Conservation (phyloP, 2,113 vertebrate species). For the Callorhinus ursinus region DNA sequence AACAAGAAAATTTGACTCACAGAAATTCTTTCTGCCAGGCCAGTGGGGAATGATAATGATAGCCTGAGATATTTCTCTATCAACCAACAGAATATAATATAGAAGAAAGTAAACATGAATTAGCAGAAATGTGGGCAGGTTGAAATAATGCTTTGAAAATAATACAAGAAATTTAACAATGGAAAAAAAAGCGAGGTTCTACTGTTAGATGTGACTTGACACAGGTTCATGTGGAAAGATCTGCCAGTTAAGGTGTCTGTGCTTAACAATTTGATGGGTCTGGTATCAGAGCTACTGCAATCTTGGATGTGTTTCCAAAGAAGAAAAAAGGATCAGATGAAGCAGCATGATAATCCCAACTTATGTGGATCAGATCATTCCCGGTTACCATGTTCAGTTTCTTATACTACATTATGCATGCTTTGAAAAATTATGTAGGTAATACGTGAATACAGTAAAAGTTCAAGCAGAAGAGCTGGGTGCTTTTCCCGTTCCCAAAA, state of each 20-base stretch:
- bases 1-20: background rate
- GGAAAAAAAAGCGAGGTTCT: background rate
- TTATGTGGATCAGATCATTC: background rate
- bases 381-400: background rate
- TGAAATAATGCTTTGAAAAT: slow-evolving; percentile 12
- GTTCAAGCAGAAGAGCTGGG: background rate
- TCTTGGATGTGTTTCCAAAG: background rate
- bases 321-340: background rate
- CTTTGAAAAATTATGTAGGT: background rate
- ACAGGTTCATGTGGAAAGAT: background rate
- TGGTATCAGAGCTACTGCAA: background rate
- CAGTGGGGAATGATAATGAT: background rate
- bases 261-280: background rate
- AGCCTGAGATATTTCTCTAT: background rate
- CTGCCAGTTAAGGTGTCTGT: background rate
- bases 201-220: background rate
- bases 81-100: background rate
- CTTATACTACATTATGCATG: background rate
- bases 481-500: background rate
- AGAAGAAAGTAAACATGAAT: background rate
- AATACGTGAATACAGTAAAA: background rate
- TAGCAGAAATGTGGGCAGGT: background rate
- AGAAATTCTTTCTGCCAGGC: background rate
- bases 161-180: background rate
- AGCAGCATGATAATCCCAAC: background rate